Conservation (phyloP, 2,888 invertebrate species). For the Slavum lentiscoides region DNA sequence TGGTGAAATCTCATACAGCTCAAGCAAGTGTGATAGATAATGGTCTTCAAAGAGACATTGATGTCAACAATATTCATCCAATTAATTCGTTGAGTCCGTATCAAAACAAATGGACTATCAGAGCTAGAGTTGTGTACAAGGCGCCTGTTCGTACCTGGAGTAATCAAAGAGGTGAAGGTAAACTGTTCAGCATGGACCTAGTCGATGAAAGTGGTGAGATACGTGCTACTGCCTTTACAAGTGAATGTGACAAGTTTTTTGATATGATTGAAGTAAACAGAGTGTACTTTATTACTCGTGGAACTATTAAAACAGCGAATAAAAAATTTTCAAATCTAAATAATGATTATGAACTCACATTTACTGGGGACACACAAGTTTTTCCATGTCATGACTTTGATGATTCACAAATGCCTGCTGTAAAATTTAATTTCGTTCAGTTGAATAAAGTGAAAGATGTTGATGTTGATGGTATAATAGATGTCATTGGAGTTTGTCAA, state of each 20-base stretch:
- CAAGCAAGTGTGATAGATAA: conserved; percentile 21
- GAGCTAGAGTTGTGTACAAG: conserved; percentile 85
- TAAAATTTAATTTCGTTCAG: conserved; percentile 76
- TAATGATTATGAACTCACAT: conserved; percentile 96
- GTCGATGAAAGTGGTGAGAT: conserved; percentile 94
- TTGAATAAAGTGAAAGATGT: conserved; percentile 74
- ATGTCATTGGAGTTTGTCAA: conserved; percentile 88
- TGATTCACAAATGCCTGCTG: conserved; percentile 69
- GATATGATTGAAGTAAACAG: conserved; percentile 84
- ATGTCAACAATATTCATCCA: conserved; percentile 68
- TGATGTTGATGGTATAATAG: conserved; percentile 69
- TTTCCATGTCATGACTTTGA: conserved; percentile 64
- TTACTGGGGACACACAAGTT: conserved; percentile 72
- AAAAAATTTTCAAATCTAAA: conserved; percentile 81
- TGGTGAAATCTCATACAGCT: conserved; percentile 54
- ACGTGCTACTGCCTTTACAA: conserved; percentile 85
- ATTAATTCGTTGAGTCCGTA: conserved; percentile 87
- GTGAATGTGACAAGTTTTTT: conserved; percentile 84
- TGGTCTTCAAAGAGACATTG: conserved; percentile 31
- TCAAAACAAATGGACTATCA: conserved; percentile 93
- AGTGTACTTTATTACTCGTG: conserved; percentile 85
- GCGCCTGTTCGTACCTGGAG: conserved; percentile 81
- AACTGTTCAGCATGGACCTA: conserved; percentile 90
- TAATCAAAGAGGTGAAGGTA: conserved; percentile 90
- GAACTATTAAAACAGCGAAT: conserved; percentile 88